Evolutionary conservation across 2,888 invertebrate genomes (phyloP).

Genomic region (Arenicola marina): DNA sequence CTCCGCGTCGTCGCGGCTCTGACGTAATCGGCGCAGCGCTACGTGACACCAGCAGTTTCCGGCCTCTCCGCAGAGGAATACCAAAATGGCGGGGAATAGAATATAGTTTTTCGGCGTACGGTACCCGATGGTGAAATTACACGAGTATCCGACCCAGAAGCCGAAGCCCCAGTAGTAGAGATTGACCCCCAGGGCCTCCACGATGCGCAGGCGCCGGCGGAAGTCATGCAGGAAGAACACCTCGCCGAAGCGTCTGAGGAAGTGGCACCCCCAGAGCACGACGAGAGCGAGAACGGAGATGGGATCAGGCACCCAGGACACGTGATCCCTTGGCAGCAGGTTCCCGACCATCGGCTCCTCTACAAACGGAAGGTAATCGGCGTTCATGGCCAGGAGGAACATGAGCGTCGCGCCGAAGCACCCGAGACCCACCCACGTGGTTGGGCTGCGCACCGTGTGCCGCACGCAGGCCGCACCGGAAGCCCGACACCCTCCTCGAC

Average conservation of each 20-base stretch:
- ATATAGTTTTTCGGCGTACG: conserved; percentile 7
- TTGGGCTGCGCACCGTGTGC: too few relatives aligned
- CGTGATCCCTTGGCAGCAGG: conserved; percentile 9
- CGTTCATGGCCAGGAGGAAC: conserved; percentile 16
- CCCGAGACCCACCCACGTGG: too few relatives aligned
- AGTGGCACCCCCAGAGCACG: conserved; percentile 20
- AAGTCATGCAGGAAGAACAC: conserved; percentile 23
- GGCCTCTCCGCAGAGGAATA: conserved; percentile 17
- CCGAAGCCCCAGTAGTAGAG: conserved; percentile 22
- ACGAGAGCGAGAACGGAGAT: conserved; percentile 10
- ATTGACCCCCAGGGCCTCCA: conserved; percentile 10
- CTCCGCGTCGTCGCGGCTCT: not conserved
- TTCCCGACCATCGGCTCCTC: conserved; percentile 17
- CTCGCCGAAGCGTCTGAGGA: conserved; percentile 19
- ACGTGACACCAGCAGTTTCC: conserved; percentile 23
- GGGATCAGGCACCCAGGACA: not conserved
- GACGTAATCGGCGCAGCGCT: not conserved
- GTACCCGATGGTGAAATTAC: conserved; percentile 21
- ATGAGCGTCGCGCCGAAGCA: conserved; percentile 16
- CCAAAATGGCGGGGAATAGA: conserved; percentile 10
- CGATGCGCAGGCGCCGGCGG: conserved; percentile 5
- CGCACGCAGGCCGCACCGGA: too few relatives aligned
- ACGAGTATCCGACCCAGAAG: conserved; percentile 24
- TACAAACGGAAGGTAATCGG: conserved; percentile 7
- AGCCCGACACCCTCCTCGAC: too few relatives aligned